These are phyloP conservation scores for Astyanax mexicanus DNA, from an alignment of 2,797 vertebrate species.

Conservation along the genomic window DNA sequence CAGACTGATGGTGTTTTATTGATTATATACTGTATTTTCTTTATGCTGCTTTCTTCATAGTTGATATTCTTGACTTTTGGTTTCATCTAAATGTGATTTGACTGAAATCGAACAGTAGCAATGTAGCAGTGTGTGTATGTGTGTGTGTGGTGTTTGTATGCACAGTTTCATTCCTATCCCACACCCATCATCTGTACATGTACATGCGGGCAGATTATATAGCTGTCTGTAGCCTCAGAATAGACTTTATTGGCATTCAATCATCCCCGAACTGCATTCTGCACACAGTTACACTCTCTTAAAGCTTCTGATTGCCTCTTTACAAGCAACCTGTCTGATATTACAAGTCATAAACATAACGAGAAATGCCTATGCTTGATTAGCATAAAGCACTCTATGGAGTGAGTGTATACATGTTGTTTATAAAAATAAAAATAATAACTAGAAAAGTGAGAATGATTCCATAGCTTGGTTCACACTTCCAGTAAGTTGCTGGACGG, in stretches of 20 bases:
- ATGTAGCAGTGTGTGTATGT: background rate
- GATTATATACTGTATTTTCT: too few relatives aligned
- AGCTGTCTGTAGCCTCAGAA: slow-evolving; percentile 66
- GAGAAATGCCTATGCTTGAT: background rate
- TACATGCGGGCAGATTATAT: slow-evolving; percentile 69
- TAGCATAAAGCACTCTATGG: background rate
- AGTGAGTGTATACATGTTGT: background rate
- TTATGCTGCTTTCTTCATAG: background rate
- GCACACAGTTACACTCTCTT: slow-evolving; percentile 53
- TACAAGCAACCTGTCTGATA: background rate
- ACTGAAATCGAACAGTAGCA: background rate
- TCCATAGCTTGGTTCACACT: too few relatives aligned
- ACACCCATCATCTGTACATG: background rate
- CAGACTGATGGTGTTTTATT: too few relatives aligned
- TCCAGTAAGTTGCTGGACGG: too few relatives aligned
- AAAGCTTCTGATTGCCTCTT: slow-evolving; percentile 14
- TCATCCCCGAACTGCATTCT: slow-evolving; percentile 35
- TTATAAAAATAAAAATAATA: background rate
- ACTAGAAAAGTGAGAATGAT: too few relatives aligned
- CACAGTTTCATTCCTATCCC: background rate
- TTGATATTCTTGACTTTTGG: slow-evolving; percentile 18
- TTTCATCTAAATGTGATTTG: slow-evolving; percentile 24
- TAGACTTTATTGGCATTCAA: slow-evolving; percentile 60
- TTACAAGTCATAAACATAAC: slow-evolving; percentile 8
- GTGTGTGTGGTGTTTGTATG: background rate